A percentile compares a stretch with the other conserved stretches of the same genome.
Conservation (phyloP, 2,888 invertebrate genomes). For the Silvanus unidentatus region DNA sequence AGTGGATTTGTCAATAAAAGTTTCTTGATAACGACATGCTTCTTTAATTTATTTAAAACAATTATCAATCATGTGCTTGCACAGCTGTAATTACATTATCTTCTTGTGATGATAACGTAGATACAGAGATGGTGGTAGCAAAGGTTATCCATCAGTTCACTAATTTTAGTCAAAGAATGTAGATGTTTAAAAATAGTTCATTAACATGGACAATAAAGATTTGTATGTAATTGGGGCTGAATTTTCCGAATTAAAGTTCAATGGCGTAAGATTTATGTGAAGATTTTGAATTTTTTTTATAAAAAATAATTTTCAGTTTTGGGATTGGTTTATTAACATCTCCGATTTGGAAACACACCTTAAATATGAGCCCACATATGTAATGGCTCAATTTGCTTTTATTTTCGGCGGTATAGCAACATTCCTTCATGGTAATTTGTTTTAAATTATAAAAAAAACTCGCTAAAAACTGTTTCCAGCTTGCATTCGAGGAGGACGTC, state of each 20-base stretch:
- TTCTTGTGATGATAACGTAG: no score
- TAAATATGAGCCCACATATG: conserved; percentile 61
- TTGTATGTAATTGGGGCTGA: conserved; percentile 36
- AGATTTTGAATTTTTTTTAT: background rate
- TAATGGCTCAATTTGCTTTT: conserved; percentile 58
- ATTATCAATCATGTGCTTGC: no score
- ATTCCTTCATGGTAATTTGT: conserved; percentile 58
- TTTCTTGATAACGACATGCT: no score
- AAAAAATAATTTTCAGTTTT: conserved; percentile 44
- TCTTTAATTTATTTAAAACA: no score
- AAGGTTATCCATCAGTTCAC: no score
- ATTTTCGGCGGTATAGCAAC: conserved; percentile 59
- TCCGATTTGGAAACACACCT: conserved; percentile 53
- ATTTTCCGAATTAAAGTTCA: conserved; percentile 34
- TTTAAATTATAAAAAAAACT: conserved; percentile 4
- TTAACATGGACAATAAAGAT: conserved; percentile 29
- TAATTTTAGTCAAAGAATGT: no score
- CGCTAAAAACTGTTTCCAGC: conserved; percentile 46
- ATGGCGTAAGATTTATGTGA: conserved; percentile 31
- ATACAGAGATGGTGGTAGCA: no score
- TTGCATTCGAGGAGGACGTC: conserved; percentile 62
- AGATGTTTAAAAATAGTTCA: background rate
- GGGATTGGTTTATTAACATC: conserved; percentile 57
- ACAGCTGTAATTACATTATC: no score
- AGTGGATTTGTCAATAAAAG: no score